phyloP scores from a whole-genome alignment of 2,797 vertebrate genomes.

The Chelmon rostratus region DNA sequence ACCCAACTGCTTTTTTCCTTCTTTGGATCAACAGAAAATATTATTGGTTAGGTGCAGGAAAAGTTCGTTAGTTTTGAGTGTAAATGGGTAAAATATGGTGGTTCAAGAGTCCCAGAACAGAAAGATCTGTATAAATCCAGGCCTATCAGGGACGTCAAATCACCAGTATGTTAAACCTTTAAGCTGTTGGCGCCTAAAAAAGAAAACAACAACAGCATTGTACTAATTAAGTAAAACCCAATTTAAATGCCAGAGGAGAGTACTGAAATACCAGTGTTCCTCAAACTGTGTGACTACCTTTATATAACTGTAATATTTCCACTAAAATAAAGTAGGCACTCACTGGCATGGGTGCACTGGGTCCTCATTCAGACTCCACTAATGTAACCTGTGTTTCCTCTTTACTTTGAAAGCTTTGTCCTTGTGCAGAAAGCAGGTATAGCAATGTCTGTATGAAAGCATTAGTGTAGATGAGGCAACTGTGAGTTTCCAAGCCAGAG shows the following conservation, averaged over 20 bases:
- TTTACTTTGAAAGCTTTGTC: slow-evolving; percentile 75
- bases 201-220: not conserved
- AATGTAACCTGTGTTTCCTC: slow-evolving; percentile 69
- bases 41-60: not conserved
- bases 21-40: slow-evolving; percentile 7
- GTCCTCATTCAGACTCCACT: slow-evolving; percentile 40
- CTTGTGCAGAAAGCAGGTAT: slow-evolving; percentile 61
- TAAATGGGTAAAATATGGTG: not conserved
- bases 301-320: slow-evolving; percentile 44
- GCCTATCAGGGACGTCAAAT: slow-evolving; percentile 40
- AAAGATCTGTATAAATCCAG: slow-evolving; percentile 14
- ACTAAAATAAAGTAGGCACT: slow-evolving; percentile 62
- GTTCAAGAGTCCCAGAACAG: not conserved
- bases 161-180: slow-evolving; percentile 40
- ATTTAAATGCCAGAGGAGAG: slow-evolving; percentile 21
- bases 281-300: slow-evolving; percentile 35
- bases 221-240: slow-evolving; percentile 10
- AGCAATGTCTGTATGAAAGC: slow-evolving; percentile 59
- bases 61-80: not conserved
- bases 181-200: not conserved
- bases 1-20: not conserved
- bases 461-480: slow-evolving; percentile 65
- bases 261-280: slow-evolving; percentile 14
- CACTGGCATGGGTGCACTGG: slow-evolving; percentile 23
- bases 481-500: slow-evolving; percentile 54